These are phyloP conservation scores for Dryobates pubescens DNA, from an alignment of 2,797 vertebrate species.

Conservation along the genomic window DNA sequence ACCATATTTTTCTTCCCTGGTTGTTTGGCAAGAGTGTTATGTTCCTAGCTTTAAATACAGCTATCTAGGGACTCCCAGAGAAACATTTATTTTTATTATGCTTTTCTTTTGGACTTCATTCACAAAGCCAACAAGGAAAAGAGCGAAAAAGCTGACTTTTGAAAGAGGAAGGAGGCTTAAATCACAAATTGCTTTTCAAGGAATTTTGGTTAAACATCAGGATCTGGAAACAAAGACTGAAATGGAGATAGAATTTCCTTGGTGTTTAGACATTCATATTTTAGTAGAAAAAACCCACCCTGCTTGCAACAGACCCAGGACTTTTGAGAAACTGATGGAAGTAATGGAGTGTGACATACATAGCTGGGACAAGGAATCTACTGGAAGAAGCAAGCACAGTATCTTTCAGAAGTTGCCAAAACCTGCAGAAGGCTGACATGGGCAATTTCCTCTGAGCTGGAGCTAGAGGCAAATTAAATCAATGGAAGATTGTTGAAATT, in stretches of 20 bases:
- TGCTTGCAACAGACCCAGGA: neutral
- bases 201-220: slow-evolving; percentile 47
- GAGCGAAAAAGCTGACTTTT: slow-evolving; percentile 12
- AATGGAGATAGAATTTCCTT: neutral
- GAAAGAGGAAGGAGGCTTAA: slow-evolving; percentile 8
- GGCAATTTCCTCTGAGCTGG: neutral
- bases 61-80: slow-evolving; percentile 44
- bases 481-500: neutral
- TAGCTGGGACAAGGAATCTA: slow-evolving; percentile 33
- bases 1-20: neutral
- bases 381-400: neutral
- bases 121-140: slow-evolving; percentile 19
- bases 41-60: slow-evolving; percentile 70
- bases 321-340: slow-evolving; percentile 24
- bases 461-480: neutral
- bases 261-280: slow-evolving; percentile 23
- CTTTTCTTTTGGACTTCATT: slow-evolving; percentile 55
- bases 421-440: neutral
- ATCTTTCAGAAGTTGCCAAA: slow-evolving; percentile 46
- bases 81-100: slow-evolving; percentile 64
- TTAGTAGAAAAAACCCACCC: slow-evolving; percentile 12
- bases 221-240: neutral
- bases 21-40: slow-evolving; percentile 50
- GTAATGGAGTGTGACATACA: slow-evolving; percentile 43
- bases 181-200: slow-evolving; percentile 8